Evolutionary conservation across 2,797 vertebrate species (phyloP).

Genomic region (Rhabdophis nuchalis): DNA sequence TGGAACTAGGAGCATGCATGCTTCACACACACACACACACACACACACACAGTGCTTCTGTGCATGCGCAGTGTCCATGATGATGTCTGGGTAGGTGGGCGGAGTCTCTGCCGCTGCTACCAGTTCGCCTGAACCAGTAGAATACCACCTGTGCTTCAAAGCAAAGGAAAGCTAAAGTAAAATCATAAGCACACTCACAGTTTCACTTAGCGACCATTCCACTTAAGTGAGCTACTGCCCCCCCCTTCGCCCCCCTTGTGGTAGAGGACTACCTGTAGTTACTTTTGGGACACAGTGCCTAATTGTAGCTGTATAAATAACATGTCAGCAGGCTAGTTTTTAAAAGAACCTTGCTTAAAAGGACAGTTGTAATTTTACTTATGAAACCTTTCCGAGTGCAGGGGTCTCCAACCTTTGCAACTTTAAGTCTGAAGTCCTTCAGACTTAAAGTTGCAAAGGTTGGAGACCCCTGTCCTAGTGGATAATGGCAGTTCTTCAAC

Average conservation of each 20-base stretch:
- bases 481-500: not conserved
- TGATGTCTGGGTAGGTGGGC: too few relatives aligned
- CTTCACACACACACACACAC: too few relatives aligned
- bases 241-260: not conserved
- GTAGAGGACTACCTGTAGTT: not conserved
- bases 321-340: not conserved
- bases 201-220: not conserved
- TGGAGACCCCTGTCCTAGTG: too few relatives aligned
- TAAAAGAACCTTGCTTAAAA: not conserved
- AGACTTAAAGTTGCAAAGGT: too few relatives aligned
- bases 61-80: too few relatives aligned
- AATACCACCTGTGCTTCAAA: not conserved
- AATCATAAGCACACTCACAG: not conserved
- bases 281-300: not conserved
- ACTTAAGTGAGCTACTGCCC: not conserved
- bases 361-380: not conserved
- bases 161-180: not conserved
- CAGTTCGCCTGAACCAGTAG: too few relatives aligned
- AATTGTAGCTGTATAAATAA: not conserved
- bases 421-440: too few relatives aligned
- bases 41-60: too few relatives aligned
- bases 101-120: too few relatives aligned
- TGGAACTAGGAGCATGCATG: too few relatives aligned
- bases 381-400: not conserved
- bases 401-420: too few relatives aligned